Base-by-base conservation (phyloP, 2,888 invertebrate genomes). In the Cryptocephalus moraei region DNA sequence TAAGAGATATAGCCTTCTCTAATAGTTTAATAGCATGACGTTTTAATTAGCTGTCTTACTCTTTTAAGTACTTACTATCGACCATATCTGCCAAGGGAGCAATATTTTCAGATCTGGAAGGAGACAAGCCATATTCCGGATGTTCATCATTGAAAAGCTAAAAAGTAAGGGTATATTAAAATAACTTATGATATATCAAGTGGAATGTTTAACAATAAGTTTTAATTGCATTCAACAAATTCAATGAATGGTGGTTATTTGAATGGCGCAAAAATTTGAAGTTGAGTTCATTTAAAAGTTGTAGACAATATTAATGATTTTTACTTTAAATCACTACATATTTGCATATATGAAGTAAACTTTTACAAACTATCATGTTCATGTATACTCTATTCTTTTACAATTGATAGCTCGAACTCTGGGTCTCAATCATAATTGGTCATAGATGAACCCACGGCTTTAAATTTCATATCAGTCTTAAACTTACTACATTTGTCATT, bases 141-240 rank as follows among this genome's bases (percentile, higher is more conserved):
- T 55, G 49, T 8, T 58, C 58, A 13, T 62, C 63, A 50, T 54
- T 60, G 49, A 64, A 63, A 31, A 64, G 49, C 62, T 62, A 42
- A 36, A 58, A 59, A 22, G 22, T 22, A 22, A 22, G 38, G 44
- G 36, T 13, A n/a, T 45, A 43, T 38, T 34, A 9, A n/a, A n/a
- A 8, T 12, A 12, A 31, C 6, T 9, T 39, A 40, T 13, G 31
- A 4, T 12, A 36, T 4, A 22, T n/a, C 22, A 22, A 22, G 22
- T 22, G 22, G 22, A 22, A 22, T 22, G 22, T 22, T 22, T 36
- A 36, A 36, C 36, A 36, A 36, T 12, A 36, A 36, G 11, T 36
- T 36, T 38, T 9, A 32, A 38, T 11, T 12, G 14, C 8, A 34
- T 39, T 39, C 22, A 22, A 22, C 6, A 22, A 22, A 22, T 22